A percentile compares a stretch with the other conserved stretches of the same genome.
Conservation (phyloP, 2,797 vertebrate genomes). For the Mycteria americana region DNA sequence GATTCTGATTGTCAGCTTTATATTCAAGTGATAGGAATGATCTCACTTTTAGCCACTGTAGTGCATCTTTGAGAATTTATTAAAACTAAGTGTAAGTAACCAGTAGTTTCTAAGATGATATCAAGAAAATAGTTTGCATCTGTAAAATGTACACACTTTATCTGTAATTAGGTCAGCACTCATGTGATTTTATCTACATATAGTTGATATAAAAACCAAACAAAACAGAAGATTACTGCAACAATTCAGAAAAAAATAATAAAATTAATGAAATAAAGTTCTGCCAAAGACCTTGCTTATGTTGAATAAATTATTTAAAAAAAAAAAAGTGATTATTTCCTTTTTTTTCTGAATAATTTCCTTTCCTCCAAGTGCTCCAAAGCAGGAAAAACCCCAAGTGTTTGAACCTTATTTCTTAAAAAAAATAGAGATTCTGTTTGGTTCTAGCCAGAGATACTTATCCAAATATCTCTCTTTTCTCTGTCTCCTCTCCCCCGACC, state of each 20-base stretch:
- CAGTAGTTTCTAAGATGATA: background rate
- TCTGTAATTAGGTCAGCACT: background rate
- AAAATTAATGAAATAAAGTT: background rate
- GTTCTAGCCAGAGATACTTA: background rate
- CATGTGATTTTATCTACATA: background rate
- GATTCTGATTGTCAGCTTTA: background rate
- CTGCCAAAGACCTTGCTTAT: background rate
- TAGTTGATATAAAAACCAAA: background rate
- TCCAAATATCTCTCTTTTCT: background rate
- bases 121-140: background rate
- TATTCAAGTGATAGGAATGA: background rate
- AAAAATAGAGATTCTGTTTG: background rate
- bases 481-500: background rate
- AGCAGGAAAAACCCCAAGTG: rapidly evolving
- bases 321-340: background rate
- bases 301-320: background rate
- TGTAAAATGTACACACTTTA: background rate
- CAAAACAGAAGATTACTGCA: background rate
- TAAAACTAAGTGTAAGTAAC: background rate
- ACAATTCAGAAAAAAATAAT: background rate
- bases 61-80: background rate
- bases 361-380: background rate
- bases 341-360: background rate
- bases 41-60: background rate
- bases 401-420: background rate